Base-by-base conservation (phyloP, 2,113 vertebrate genomes). In the Chelonoidis abingdonii region DNA sequence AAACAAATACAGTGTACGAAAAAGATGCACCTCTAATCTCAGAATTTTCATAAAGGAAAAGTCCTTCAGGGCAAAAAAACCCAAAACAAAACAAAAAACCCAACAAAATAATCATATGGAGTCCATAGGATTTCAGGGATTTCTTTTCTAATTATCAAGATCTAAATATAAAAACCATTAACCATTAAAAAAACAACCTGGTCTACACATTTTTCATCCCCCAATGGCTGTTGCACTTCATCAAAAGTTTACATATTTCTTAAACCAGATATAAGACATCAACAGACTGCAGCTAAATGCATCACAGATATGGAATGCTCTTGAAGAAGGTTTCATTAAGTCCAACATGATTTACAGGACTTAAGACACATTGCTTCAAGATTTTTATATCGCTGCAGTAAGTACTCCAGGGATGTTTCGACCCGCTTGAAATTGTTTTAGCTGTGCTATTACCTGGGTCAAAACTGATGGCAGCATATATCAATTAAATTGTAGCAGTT, bases 351-450 rank as follows among this genome's bases (percentile, higher is more conserved):
- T 98, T 98, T 98, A 98, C 57, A 44, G 92, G 95, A 97, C 88
- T 98, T 95, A 96, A 97, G 89, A 97, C 94, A 98, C 94, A 97
- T 93, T 95, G 93, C 93, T 95, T 96, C 84, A 96, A 96, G 97
- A 98, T 97, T 98, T 98, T 98, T 98, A 95, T 98, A 96, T 97
- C 96, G 89, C 83, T 86, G 92, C 94, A 96, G 86, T 96, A 97
- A 98, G 97, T 97, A 98, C 97, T 98, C 94, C 94, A 94, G 96
- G 97, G 97, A 98, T 98, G 92, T 96, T 96, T 95, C 92, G 93
- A 97, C 97, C 96, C 96, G 95, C 90, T 97, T 29, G 16, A 98
- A 98, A 98, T 98, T 98, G 97, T 98, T 98, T 98, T 97, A 97
- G 97, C 96, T 96, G 59, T 90, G 96, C 94, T 97, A 97, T 98